phyloP scores from a whole-genome alignment of 1,140 invertebrate genomes.

The Tetraneura akinire region DNA sequence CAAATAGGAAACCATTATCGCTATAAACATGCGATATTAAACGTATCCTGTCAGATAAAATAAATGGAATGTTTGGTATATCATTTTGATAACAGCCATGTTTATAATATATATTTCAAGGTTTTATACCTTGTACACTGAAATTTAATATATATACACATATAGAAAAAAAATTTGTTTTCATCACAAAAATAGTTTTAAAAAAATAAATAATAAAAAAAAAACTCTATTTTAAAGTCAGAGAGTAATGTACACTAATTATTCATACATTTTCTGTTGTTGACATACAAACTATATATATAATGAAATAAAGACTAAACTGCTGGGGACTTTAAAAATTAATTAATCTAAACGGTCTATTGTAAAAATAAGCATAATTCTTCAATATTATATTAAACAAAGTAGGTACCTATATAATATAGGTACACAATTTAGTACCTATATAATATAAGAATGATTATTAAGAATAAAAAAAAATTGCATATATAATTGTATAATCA shows the following conservation, averaged over 20 bases:
- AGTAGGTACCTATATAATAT: no score
- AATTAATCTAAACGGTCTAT: no score
- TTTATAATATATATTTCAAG: neutral
- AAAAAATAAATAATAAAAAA: neutral
- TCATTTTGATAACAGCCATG: neutral
- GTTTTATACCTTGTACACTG: neutral
- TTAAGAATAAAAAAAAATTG: no score
- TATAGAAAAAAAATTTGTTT: no score
- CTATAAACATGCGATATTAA: slow-evolving; percentile 10
- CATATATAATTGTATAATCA: no score
- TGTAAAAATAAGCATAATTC: neutral
- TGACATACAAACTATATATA: no score
- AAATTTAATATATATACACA: neutral
- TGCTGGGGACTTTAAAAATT: no score
- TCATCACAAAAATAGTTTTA: neutral
- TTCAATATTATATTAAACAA: neutral
- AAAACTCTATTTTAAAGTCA: neutral
- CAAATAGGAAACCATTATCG: slow-evolving; percentile 33
- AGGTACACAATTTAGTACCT: no score
- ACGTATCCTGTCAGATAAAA: slow-evolving; percentile 32
- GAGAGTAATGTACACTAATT: no score
- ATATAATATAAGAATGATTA: no score
- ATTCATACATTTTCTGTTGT: neutral
- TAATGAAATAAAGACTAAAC: no score
- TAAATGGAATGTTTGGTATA: neutral